phyloP scores from a whole-genome alignment of 2,797 vertebrate species.

The Darevskia mixta region DNA sequence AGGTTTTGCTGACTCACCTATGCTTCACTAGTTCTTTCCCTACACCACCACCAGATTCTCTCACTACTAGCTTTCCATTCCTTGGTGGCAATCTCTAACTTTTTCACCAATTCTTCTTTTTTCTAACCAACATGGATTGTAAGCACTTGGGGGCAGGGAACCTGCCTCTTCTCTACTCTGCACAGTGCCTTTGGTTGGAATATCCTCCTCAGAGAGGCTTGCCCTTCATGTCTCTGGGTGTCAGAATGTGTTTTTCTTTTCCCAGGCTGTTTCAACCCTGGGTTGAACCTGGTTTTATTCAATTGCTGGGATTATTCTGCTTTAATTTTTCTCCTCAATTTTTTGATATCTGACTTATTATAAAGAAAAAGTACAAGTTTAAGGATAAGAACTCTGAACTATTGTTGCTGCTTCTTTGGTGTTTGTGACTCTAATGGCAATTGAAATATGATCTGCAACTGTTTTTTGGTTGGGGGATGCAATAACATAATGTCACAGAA shows the following conservation, averaged over 20 bases:
- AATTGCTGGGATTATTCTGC: not conserved
- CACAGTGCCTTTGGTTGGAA: not conserved
- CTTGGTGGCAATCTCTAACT: not conserved
- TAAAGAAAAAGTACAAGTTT: slow-evolving; percentile 10
- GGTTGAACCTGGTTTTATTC: not conserved
- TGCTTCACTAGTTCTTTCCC: not conserved
- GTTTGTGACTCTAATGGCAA: slow-evolving; percentile 52
- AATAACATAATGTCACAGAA: slow-evolving; percentile 11
- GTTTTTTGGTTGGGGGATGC: not conserved
- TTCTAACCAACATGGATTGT: not conserved
- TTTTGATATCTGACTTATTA: not conserved
- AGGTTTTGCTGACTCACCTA: not conserved
- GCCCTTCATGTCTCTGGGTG: not conserved
- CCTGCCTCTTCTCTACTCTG: not conserved
- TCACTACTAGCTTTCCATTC: not conserved
- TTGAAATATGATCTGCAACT: slow-evolving; percentile 31
- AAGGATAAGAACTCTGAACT: slow-evolving; percentile 51
- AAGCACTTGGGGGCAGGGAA: not conserved
- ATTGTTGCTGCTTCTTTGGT: slow-evolving; percentile 62
- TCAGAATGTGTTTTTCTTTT: not conserved
- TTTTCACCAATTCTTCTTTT: no score
- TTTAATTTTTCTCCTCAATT: not conserved
- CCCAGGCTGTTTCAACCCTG: not conserved
- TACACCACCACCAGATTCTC: not conserved
- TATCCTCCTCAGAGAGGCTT: not conserved